These are phyloP conservation scores for Caenorhabditis sp. DNA, from an alignment of 2,888 invertebrate species.

Conservation along the genomic window DNA sequence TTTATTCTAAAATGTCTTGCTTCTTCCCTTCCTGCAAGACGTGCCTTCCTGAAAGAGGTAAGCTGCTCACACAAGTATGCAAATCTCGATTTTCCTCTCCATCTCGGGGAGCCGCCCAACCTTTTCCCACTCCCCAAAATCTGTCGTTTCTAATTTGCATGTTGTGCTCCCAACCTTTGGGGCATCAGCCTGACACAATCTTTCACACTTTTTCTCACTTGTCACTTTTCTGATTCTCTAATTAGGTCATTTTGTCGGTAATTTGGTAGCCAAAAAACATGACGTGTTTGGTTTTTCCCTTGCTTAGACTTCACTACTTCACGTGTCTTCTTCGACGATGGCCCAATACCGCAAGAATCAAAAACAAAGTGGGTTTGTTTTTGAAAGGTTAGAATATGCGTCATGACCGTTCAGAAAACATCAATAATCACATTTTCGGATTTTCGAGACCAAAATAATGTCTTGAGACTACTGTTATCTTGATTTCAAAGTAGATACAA, in stretches of 20 bases:
- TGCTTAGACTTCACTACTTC: conserved; percentile 2
- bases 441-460: conserved; percentile 18
- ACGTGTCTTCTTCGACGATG: conserved; percentile 13
- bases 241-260: conserved; percentile 28
- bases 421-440: conserved; percentile 29
- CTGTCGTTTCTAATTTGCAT: conserved; percentile 69
- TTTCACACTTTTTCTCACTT: conserved; percentile 25
- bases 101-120: conserved; percentile 1
- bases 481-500: conserved; percentile 19
- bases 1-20: conserved; percentile 26
- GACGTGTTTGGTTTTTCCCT: conserved; percentile 11
- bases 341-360: conserved; percentile 9
- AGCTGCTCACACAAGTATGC: conserved; percentile 62
- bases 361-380: conserved; percentile 28
- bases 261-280: conserved; percentile 23
- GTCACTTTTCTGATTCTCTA: conserved; percentile 26
- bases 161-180: conserved; percentile 42
- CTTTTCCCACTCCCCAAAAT: conserved; percentile 56
- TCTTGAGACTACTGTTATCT: conserved; percentile 1
- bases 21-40: conserved; percentile 25
- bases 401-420: conserved; percentile 38
- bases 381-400: conserved; percentile 30
- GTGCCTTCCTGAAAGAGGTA: conserved; percentile 34
- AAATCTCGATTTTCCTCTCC: conserved; percentile 44
- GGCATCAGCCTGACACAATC: conserved; percentile 21